Percentiles rank a stretch among this genome's conserved stretches.
Conservation (phyloP, 2,888 invertebrate species). For the Apotomis capreana region DNA sequence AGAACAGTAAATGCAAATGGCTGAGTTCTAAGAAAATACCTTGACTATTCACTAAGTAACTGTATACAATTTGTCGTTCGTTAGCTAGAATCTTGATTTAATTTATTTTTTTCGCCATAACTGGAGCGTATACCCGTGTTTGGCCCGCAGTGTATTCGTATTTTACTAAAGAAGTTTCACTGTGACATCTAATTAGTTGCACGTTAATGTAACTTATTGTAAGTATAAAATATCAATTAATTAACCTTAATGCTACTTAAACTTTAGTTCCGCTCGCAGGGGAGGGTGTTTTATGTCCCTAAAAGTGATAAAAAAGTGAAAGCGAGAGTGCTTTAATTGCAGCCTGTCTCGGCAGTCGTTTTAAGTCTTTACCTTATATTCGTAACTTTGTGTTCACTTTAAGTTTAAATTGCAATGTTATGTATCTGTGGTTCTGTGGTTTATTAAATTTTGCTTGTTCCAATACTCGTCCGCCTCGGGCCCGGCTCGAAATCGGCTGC, state of each 20-base stretch:
- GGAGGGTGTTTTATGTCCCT: conserved; percentile 21
- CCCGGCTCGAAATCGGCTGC: conserved; percentile 40
- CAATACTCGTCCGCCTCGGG: conserved; percentile 40
- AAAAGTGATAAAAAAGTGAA: conserved; percentile 29
- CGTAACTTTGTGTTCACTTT: conserved; percentile 25
- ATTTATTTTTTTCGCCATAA: conserved; percentile 46
- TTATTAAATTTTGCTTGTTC: conserved; percentile 38
- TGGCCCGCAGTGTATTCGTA: conserved; percentile 38
- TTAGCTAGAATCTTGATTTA: conserved; percentile 42
- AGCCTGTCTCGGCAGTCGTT: conserved; percentile 5
- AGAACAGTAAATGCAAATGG: too few relatives aligned
- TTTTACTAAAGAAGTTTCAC: conserved; percentile 14
- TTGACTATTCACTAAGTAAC: too few relatives aligned
- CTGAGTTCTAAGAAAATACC: neutral
- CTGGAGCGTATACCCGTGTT: conserved; percentile 52
- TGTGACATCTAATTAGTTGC: conserved; percentile 35
- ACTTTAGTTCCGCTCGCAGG: neutral
- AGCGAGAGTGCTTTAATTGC: conserved; percentile 34
- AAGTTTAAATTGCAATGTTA: conserved; percentile 17
- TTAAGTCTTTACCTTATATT: conserved; percentile 27
- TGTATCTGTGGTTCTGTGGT: conserved; percentile 7
- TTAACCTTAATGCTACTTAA: conserved; percentile 28
- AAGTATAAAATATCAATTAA: conserved; percentile 22
- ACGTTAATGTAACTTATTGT: conserved; percentile 28
- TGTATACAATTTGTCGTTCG: neutral